Evolutionary conservation across 2,797 vertebrate species (phyloP).

Genomic region (Gadopsis bispinosus): DNA sequence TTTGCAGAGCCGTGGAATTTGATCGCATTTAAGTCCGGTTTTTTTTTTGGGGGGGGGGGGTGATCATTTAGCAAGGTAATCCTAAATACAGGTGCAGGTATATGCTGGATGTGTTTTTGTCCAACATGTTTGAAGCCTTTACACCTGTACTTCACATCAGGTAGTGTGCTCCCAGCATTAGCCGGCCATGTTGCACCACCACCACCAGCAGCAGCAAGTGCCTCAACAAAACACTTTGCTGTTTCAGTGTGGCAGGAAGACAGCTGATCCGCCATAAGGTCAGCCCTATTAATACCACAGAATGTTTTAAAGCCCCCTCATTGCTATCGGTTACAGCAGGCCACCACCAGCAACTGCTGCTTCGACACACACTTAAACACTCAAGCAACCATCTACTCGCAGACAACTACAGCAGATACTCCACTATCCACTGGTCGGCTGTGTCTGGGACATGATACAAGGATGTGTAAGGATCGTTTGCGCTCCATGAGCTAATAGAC

Average conservation of each 20-base stretch:
- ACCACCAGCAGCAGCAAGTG: not conserved
- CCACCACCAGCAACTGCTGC: slow-evolving; percentile 58
- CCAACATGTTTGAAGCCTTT: too few relatives aligned
- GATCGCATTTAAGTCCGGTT: not conserved
- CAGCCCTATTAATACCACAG: slow-evolving; percentile 82
- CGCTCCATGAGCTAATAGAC: not conserved
- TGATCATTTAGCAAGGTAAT: too few relatives aligned
- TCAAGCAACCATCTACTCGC: slow-evolving; percentile 5
- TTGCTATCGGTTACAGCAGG: slow-evolving; percentile 67
- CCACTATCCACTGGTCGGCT: not conserved
- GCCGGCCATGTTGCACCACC: not conserved
- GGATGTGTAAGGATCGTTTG: not conserved
- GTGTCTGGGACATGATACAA: not conserved
- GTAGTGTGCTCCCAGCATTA: not conserved
- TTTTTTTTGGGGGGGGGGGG: too few relatives aligned
- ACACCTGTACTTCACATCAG: not conserved
- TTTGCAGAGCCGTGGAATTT: not conserved
- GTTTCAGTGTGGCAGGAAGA: slow-evolving; percentile 42
- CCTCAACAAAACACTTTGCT: slow-evolving; percentile 22
- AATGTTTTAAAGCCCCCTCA: slow-evolving; percentile 64
- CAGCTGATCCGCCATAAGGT: slow-evolving; percentile 71
- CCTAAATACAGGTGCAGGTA: not conserved
- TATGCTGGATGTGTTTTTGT: not conserved
- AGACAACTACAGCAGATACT: not conserved
- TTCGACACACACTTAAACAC: slow-evolving; percentile 4